Base-by-base conservation (phyloP, 2,888 invertebrate genomes). In the Cantharis nigra region DNA sequence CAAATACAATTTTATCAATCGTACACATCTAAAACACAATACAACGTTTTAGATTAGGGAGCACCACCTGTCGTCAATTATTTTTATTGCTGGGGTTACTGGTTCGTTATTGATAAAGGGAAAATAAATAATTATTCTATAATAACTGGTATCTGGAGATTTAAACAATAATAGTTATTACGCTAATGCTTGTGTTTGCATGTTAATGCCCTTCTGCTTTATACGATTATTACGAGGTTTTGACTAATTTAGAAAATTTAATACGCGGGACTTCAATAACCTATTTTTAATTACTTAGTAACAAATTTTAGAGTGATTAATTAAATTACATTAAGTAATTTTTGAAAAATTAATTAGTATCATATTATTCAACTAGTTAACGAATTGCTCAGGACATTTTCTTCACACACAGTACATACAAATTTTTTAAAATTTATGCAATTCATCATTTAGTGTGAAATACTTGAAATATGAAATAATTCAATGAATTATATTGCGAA, bases 131-230 rank as follows among this genome's bases (percentile, higher is more conserved):
- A 86, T 86, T 86, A 85, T 85, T 85, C 85, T 86, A 83, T 85
- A 86, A 86, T 86, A 85, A 84, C 82, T 81, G 81, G 83, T 83
- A 85, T 83, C 84, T 81, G 77, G 85, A 83, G 85, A 82, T 84
- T 84, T 82, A 81, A 81, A 81, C 86, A 85, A 85, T 86, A 80
- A 85, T 84, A 83, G 85, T 84, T 84, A 86, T 86, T 85, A 85
- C 79, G 79, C 82, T 82, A 85, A 85, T 83, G 85, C 84, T 84
- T 81, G 82, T 85, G 84, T 83, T 85, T 84, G 84, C 83, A 85
- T 84, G 85, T 81, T 81, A 80, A 70, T 80, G 81, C 79, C 81
- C 83, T 82, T 80, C 80, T 79, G 82, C 81, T 81, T 28, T 69
- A 30, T 49, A 49, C 49, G 65, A 65, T 65, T 65, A 23, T 65